Base-by-base conservation (phyloP, 1,140 invertebrate species). In the Bathynomus jamesi region DNA sequence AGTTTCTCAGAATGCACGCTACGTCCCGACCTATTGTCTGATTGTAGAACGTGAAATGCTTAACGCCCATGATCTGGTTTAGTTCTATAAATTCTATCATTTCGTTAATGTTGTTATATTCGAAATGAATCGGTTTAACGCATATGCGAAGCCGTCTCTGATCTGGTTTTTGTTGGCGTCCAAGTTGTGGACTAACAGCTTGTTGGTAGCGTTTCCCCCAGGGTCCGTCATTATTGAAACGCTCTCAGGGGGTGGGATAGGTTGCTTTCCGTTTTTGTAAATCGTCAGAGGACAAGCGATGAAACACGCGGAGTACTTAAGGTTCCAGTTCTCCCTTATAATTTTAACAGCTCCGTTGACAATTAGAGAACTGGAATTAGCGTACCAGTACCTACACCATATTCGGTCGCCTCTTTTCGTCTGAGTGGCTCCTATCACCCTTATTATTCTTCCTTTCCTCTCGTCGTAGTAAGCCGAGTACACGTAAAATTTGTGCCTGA, bases 51-150 rank as follows among this genome's bases (percentile, higher is more conserved):
- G 92, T 92, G 80, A 97, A 94, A 80, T 94, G 92, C 28, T 87
- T 87, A 0, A 91, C 91, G 0, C 95, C 95, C 65, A 97, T 83
- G 21, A 97, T 81, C 7, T 87, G 85, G 80, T 97, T 93, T 65
- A 97, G 83, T 83, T 97, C 95, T 71, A 97, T 87, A 85, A 95
- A 96, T 83, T 97, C 94, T 70, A 96, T 85, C 71, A 98, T 83
- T 84, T 94, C 91, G 61, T 83, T 76, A 1, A 88, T 87, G 78
- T 87, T 86, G 79, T 94, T 90, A 82, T 95, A 97, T 74, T 90
- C 87, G 79, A 91, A 95, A 82, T 96, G 94, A 40, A 98, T 85
- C 0, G 95, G 94, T 78, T 96, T 96, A 11, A 97, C 90, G 81
- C 95, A 98, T n/a, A 96, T 88, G 89, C 93, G 28, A 97, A 87